Percentiles rank a stretch among this genome's conserved stretches.
phyloP scores from a whole-genome alignment of 2,113 vertebrate species.

The Bos javanicus region DNA sequence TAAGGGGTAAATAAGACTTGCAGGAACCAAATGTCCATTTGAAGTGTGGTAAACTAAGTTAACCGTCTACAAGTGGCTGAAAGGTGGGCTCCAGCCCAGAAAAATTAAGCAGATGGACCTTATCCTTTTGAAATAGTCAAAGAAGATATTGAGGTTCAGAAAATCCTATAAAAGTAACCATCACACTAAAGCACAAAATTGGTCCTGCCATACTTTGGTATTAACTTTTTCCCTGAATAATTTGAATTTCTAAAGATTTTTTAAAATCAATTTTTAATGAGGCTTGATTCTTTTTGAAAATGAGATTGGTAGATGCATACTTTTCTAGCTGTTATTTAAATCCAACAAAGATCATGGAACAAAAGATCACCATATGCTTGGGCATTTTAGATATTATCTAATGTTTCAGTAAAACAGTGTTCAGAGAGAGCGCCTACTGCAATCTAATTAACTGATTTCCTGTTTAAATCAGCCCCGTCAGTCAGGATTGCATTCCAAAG shows the following conservation, averaged over 20 bases:
- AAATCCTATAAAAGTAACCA: background rate
- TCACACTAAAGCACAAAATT: background rate
- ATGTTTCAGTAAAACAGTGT: background rate
- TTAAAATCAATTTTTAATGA: background rate
- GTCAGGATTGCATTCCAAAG: slow-evolving; percentile 15
- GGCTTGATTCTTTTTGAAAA: background rate
- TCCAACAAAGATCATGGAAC: background rate
- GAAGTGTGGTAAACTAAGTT: background rate
- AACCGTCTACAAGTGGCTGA: background rate
- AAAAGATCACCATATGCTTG: background rate
- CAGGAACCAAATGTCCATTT: background rate
- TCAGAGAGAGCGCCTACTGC: background rate
- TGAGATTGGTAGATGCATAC: background rate
- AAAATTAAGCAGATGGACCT: background rate
- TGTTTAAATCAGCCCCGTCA: slow-evolving; percentile 69
- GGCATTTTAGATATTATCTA: background rate
- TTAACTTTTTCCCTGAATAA: background rate
- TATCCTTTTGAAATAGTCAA: background rate
- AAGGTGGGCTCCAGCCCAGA: background rate
- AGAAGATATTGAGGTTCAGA: background rate
- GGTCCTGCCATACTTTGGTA: background rate
- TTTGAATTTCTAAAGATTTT: background rate
- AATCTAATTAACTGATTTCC: slow-evolving; percentile 59
- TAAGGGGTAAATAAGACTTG: background rate
- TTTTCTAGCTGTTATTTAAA: background rate